Percentiles rank a stretch among this genome's conserved stretches.
These are phyloP conservation scores for Aromia moschata DNA, from an alignment of 2,888 invertebrate species.

Conservation along the genomic window DNA sequence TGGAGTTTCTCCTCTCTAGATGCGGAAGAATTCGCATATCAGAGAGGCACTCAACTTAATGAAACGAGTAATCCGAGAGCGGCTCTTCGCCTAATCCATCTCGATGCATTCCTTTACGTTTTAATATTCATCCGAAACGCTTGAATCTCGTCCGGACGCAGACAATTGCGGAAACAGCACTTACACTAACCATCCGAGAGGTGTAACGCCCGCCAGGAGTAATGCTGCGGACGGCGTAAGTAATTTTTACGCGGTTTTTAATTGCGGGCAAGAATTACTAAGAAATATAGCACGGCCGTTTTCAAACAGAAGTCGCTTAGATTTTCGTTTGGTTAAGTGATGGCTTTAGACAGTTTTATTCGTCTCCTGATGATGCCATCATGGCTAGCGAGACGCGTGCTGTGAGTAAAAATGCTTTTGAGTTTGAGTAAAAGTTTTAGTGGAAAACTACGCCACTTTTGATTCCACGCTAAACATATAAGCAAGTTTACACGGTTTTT, in stretches of 20 bases:
- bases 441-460: too few relatives aligned
- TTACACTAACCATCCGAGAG: constrained; percentile 55
- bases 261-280: too few relatives aligned
- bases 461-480: too few relatives aligned
- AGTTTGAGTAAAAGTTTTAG: too few relatives aligned
- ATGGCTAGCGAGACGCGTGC: too few relatives aligned
- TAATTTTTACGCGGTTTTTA: constrained; percentile 32
- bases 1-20: constrained; percentile 44
- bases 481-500: too few relatives aligned
- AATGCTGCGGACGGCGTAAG: constrained; percentile 38
- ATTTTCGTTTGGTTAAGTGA: too few relatives aligned
- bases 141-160: constrained; percentile 56
- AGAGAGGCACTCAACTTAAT: constrained; percentile 68
- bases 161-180: constrained; percentile 61
- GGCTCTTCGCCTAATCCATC: constrained; percentile 62
- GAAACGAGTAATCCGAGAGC: constrained; percentile 67
- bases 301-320: too few relatives aligned
- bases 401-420: too few relatives aligned
- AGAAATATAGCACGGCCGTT: too few relatives aligned
- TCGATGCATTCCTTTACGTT: constrained; percentile 62
- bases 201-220: constrained; percentile 43
- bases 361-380: too few relatives aligned
- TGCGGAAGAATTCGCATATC: constrained; percentile 60
- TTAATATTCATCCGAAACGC: constrained; percentile 62
- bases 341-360: too few relatives aligned